A percentile compares a stretch with the other conserved stretches of the same genome.
Evolutionary conservation across 1,140 invertebrate species (phyloP).

Genomic region (Neelides sp.): DNA sequence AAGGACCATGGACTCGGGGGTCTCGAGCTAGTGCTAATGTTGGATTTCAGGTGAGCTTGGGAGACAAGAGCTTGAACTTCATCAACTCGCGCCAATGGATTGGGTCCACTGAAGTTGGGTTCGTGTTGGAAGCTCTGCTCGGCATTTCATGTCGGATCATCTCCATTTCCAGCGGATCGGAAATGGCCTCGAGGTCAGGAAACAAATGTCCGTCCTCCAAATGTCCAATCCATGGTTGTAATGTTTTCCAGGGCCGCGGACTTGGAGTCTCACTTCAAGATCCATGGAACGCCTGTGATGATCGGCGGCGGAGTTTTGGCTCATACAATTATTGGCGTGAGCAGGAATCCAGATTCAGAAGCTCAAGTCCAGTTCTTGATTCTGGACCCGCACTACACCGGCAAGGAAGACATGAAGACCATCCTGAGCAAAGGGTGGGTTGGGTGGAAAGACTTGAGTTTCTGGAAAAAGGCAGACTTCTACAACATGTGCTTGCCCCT

Average conservation of each 20-base stretch:
- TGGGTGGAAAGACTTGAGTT: slow-evolving; percentile 78
- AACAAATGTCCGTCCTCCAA: too few relatives aligned
- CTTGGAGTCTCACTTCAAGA: slow-evolving; percentile 77
- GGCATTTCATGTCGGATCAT: slow-evolving; percentile 71
- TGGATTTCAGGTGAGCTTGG: slow-evolving; percentile 57
- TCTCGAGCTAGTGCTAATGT: neutral
- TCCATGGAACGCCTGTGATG: slow-evolving; percentile 93
- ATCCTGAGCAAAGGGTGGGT: slow-evolving; percentile 79
- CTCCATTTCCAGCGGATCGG: slow-evolving; percentile 66
- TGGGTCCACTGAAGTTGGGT: slow-evolving; percentile 92
- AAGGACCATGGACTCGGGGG: neutral
- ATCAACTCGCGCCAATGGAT: slow-evolving; percentile 91
- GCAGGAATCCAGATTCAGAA: slow-evolving; percentile 61
- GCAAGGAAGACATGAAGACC: slow-evolving; percentile 54
- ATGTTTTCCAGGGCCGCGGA: slow-evolving; percentile 46
- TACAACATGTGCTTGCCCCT: slow-evolving; percentile 89
- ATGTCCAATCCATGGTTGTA: too few relatives aligned
- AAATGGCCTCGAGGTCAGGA: slow-evolving; percentile 53
- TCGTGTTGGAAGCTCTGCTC: slow-evolving; percentile 70
- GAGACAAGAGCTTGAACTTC: slow-evolving; percentile 80
- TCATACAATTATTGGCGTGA: slow-evolving; percentile 92
- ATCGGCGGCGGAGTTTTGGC: slow-evolving; percentile 95
- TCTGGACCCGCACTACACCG: slow-evolving; percentile 95
- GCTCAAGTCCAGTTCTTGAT: slow-evolving; percentile 77
- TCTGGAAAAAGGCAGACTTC: slow-evolving; percentile 84